A percentile compares a stretch with the other conserved stretches of the same genome.
These are phyloP conservation scores for Mustelus asterias DNA, from an alignment of 2,113 vertebrate species.

Conservation along the genomic window DNA sequence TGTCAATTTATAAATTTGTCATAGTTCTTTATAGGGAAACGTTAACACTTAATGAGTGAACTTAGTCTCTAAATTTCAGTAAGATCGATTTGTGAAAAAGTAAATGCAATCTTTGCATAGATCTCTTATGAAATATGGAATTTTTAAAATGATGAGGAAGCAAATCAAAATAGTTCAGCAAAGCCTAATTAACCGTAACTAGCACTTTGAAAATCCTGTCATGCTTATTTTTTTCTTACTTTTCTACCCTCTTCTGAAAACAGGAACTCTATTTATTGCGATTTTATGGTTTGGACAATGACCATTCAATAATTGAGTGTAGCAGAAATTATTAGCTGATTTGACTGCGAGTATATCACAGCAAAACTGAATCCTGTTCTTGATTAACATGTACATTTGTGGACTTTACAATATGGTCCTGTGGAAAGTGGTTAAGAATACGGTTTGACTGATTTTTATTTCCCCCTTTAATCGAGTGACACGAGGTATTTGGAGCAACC, in stretches of 20 bases:
- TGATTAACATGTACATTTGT: not conserved
- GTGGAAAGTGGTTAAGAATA: not conserved
- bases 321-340: not conserved
- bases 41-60: not conserved
- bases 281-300: not conserved
- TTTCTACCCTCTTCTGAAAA: not conserved
- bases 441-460: not conserved
- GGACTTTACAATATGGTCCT: not conserved
- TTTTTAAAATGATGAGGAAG: not conserved
- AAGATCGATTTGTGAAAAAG: not conserved
- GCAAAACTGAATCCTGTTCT: not conserved
- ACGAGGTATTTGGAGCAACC: not conserved
- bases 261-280: not conserved
- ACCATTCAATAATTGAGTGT: not conserved
- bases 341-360: not conserved
- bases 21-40: not conserved
- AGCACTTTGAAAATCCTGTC: too few relatives aligned
- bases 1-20: not conserved
- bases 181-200: not conserved
- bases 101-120: not conserved
- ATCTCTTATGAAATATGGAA: not conserved
- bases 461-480: not conserved
- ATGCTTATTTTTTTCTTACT: not conserved
- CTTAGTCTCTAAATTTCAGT: not conserved
- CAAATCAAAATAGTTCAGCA: not conserved